Evolutionary conservation across 2,888 invertebrate genomes (phyloP), one percentile per base, ranked within the genome.

Genomic region (Oligia fasciuncula): DNA sequence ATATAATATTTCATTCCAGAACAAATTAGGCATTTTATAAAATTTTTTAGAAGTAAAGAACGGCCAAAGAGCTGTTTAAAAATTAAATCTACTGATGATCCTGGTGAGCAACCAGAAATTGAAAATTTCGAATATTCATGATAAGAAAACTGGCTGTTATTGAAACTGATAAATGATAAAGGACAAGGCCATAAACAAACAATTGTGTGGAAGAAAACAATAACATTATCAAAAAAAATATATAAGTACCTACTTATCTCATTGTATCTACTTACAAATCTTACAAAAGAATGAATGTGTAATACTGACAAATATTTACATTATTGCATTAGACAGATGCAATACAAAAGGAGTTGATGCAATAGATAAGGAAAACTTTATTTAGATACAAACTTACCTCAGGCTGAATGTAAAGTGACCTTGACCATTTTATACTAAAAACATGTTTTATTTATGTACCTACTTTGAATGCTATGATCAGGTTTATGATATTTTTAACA

Each of bases 341-440:
- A 83, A 76, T 73, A 86, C 51, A 83, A 60, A 83, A 66, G 17
- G 11, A 67, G 19, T 78, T 73, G 70, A 86, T 86, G 84, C 73
- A 86, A 74, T 73, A 77, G 83, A 65, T 73, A 86, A 68, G 84
- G 78, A 86, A 84, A 86, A 86, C 43, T 68, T 9, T n/a, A 73
- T 73, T 72, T 35, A 73, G 49, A 63, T 19, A 77, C 17, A 40
- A 84, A 68, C 81, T 82, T 85, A 83, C 85, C 71, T 71, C 62
- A 71, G 60, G 43, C 84, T 78, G 76, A 79, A 66, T 23, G 40
- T 62, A 62, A 17, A 49, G 49, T 75, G 74, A 81, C 85, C 85
- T 85, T 85, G 87, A 78, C 78, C 74, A 76, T 73, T 85, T 68
- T 84, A 75, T 14, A 69, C 29, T 74, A 69, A 80, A 73, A 80